Percentiles rank a stretch among this genome's conserved stretches.
Evolutionary conservation across 2,797 vertebrate genomes (phyloP).

Genomic region (Pipistrellus nathusii): DNA sequence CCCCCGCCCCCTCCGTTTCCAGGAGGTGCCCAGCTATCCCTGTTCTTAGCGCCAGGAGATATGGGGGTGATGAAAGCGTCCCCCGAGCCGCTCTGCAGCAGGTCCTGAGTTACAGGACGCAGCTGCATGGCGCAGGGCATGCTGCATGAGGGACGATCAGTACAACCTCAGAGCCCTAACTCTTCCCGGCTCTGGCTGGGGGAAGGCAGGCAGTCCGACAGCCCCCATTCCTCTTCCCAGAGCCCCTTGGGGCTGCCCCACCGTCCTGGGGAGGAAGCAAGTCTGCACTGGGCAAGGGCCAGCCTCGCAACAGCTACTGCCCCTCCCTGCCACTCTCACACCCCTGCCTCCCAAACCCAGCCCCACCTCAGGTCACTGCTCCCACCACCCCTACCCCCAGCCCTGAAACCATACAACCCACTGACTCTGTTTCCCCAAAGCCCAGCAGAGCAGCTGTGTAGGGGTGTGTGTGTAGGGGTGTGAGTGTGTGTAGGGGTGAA

Average conservation of each 20-base stretch:
- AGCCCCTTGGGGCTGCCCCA: fast-evolving
- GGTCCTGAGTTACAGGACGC: constrained; percentile 47
- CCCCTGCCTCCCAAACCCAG: too few relatives aligned
- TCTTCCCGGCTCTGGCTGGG: neutral
- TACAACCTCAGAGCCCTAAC: neutral
- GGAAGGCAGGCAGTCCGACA: neutral
- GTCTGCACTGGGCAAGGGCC: fast-evolving
- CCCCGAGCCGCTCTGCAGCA: neutral
- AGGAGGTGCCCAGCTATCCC: neutral
- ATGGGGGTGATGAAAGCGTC: neutral
- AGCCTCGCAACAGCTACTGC: too few relatives aligned
- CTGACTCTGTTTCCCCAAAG: neutral
- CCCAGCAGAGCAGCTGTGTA: neutral
- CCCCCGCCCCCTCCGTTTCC: neutral
- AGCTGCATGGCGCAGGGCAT: fast-evolving
- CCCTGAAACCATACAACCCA: neutral
- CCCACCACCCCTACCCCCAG: neutral
- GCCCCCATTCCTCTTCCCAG: neutral
- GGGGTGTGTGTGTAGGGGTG: too few relatives aligned
- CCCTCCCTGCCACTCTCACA: neutral
- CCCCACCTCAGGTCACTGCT: neutral
- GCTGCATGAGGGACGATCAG: neutral
- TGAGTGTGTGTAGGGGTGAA: too few relatives aligned
- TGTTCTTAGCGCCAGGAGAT: neutral
- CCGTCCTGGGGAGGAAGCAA: neutral